Percentiles rank a stretch among this genome's conserved stretches.
These are phyloP conservation scores for Sebastes steindachneri DNA, from an alignment of 2,797 vertebrate genomes.

Conservation along the genomic window DNA sequence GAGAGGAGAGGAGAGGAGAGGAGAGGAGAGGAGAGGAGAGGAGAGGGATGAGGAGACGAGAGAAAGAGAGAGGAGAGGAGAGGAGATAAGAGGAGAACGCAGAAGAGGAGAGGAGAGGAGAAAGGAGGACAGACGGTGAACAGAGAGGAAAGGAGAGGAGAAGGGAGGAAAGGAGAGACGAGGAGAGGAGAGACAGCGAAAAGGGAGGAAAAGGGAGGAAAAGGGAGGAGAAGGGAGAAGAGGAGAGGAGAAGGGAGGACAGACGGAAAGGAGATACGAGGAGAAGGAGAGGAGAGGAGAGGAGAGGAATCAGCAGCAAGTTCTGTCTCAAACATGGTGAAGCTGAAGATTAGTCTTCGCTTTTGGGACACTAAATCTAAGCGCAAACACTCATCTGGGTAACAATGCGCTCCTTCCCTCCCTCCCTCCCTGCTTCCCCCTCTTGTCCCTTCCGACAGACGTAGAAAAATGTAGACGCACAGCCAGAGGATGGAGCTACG, in stretches of 20 bases:
- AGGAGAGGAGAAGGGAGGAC: not conserved
- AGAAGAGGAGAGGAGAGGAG: too few relatives aligned
- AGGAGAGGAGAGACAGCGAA: too few relatives aligned
- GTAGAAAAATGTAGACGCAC: not conserved
- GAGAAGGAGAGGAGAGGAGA: not conserved
- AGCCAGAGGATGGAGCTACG: slow-evolving; percentile 3
- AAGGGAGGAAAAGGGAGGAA: too few relatives aligned
- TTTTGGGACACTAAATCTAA: not conserved
- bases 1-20: too few relatives aligned
- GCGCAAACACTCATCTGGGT: not conserved
- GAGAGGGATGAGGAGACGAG: too few relatives aligned
- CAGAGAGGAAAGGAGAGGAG: too few relatives aligned
- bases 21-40: too few relatives aligned
- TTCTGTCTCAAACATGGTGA: not conserved
- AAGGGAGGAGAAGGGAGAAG: not conserved
- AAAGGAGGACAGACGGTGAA: too few relatives aligned
- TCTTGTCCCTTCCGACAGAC: not conserved
- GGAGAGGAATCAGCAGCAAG: not conserved
- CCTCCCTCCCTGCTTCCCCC: not conserved
- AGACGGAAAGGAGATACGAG: not conserved
- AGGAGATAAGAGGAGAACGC: too few relatives aligned
- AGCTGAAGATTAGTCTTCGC: not conserved
- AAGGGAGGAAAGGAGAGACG: too few relatives aligned
- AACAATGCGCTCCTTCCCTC: not conserved
- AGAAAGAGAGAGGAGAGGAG: too few relatives aligned